These are phyloP conservation scores for Mobula birostris DNA, from an alignment of 2,113 vertebrate species.

Conservation along the genomic window DNA sequence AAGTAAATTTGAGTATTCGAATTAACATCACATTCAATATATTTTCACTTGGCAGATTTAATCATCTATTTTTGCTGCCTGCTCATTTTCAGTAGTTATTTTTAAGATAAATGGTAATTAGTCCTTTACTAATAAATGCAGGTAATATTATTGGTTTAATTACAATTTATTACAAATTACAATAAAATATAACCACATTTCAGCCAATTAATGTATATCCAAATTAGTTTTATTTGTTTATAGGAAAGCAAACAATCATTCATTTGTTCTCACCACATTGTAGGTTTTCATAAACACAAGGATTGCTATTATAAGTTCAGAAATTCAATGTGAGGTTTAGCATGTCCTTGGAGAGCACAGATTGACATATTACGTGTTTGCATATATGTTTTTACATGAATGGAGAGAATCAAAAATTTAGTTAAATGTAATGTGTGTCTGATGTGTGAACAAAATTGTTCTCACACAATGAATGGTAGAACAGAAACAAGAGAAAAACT, in stretches of 20 bases:
- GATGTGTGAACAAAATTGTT: too few species aligned
- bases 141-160: not conserved
- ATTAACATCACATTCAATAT: slow-evolving; percentile 15
- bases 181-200: not conserved
- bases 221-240: not conserved
- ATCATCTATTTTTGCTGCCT: not conserved
- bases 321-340: not conserved
- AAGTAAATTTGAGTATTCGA: not conserved
- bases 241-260: not conserved
- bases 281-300: not conserved
- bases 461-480: too few species aligned
- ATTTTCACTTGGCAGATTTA: slow-evolving; percentile 1
- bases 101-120: not conserved
- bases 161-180: not conserved
- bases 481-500: too few species aligned
- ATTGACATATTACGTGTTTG: not conserved
- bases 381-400: not conserved
- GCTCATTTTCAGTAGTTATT: not conserved
- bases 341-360: not conserved
- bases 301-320: not conserved
- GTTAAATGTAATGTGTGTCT: too few species aligned
- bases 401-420: too few species aligned
- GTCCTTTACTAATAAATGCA: slow-evolving; percentile 7
- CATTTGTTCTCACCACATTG: not conserved
- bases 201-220: not conserved